These are phyloP conservation scores for Triplophysa yarkandensis DNA, from an alignment of 2,797 vertebrate genomes.

Conservation along the genomic window DNA sequence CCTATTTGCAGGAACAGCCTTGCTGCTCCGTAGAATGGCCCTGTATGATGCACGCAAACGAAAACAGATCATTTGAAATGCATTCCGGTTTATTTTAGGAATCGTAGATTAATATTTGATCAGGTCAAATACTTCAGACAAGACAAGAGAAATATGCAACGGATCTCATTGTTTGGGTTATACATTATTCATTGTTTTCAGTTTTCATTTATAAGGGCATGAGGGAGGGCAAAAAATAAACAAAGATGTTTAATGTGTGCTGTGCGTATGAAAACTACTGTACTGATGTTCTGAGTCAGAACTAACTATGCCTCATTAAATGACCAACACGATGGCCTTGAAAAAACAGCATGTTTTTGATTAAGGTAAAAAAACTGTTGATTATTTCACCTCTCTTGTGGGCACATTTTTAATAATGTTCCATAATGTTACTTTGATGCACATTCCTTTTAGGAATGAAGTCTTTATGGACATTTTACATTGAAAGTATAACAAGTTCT, in stretches of 20 bases:
- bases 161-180: constrained; percentile 57
- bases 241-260: constrained; percentile 30
- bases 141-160: constrained; percentile 57
- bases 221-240: constrained; percentile 40
- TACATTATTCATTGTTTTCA: constrained; percentile 63
- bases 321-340: not conserved
- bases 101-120: constrained; percentile 74
- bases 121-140: constrained; percentile 63
- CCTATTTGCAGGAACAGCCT: constrained; percentile 43
- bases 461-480: no score
- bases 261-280: constrained; percentile 22
- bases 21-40: constrained; percentile 36
- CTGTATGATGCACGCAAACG: constrained; percentile 12
- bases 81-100: constrained; percentile 70
- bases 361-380: not conserved
- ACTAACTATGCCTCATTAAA: not conserved
- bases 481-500: no score
- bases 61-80: constrained; percentile 60
- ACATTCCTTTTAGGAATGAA: not conserved
- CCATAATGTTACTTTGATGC: not conserved
- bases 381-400: not conserved
- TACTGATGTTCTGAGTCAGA: not conserved
- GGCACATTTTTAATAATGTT: not conserved
- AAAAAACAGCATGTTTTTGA: not conserved
- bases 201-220: constrained; percentile 44